Evolutionary conservation across 2,797 vertebrate species (phyloP).

Genomic region (Anguilla obscura): DNA sequence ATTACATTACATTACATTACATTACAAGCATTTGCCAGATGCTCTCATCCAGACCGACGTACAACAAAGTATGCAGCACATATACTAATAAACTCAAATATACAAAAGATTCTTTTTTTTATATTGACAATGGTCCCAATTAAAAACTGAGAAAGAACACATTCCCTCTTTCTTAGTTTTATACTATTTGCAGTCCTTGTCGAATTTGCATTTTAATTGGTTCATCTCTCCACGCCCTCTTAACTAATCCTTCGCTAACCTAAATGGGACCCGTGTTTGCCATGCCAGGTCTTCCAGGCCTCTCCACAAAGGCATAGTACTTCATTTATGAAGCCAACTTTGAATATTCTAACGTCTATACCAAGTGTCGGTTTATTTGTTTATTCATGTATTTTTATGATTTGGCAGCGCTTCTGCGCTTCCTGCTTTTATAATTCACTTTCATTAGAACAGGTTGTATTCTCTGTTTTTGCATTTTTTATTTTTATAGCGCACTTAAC

Average conservation of each 20-base stretch:
- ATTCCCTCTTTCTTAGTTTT: constrained; percentile 21
- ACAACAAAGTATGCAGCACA: background rate
- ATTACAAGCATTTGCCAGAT: no score
- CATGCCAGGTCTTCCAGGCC: constrained; percentile 55
- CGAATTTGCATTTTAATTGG: constrained; percentile 78
- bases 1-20: background rate
- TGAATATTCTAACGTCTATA: background rate
- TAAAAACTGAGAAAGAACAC: constrained; percentile 22
- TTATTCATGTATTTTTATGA: background rate
- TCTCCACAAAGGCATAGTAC: constrained; percentile 46
- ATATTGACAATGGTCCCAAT: constrained; percentile 31
- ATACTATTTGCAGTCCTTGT: constrained; percentile 61
- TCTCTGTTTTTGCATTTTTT: background rate
- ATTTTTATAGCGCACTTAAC: background rate
- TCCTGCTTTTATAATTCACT: background rate
- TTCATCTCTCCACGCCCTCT: constrained; percentile 58
- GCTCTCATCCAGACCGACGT: no score
- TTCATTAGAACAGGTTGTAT: constrained; percentile 15
- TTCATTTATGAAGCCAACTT: constrained; percentile 13
- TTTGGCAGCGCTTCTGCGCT: background rate
- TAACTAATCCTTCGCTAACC: constrained; percentile 70
- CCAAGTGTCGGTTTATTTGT: background rate
- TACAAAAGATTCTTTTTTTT: background rate
- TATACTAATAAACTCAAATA: constrained; percentile 1
- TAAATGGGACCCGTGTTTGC: constrained; percentile 74